Percentiles rank a stretch among this genome's conserved stretches.
These are phyloP conservation scores for Microctenopoma lineatum DNA, from an alignment of 2,797 vertebrate genomes.

Conservation along the genomic window DNA sequence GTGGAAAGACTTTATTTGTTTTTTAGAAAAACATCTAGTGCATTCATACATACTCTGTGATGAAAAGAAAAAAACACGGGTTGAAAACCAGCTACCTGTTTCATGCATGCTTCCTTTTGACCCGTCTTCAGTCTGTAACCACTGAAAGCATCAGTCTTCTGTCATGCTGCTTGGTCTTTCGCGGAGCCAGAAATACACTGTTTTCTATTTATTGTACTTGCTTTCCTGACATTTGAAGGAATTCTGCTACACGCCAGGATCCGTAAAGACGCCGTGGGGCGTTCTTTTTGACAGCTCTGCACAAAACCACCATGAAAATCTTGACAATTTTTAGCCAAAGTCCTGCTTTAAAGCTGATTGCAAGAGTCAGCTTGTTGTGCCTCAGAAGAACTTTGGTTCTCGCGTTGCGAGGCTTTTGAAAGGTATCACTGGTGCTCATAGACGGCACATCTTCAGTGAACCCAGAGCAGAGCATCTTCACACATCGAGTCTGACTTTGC, in stretches of 20 bases:
- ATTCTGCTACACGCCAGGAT: slow-evolving; percentile 33
- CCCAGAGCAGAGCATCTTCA: slow-evolving; percentile 43
- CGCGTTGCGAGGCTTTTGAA: slow-evolving; percentile 10
- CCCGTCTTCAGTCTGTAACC: not conserved
- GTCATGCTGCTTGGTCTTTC: not conserved
- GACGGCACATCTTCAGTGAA: slow-evolving; percentile 22
- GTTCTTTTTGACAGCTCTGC: slow-evolving; percentile 12
- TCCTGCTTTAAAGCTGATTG: not conserved
- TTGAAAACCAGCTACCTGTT: too few relatives aligned
- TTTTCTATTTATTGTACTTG: not conserved
- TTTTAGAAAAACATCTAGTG: not conserved
- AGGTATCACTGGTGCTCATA: slow-evolving; percentile 13
- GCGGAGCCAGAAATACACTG: not conserved
- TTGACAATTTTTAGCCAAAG: not conserved
- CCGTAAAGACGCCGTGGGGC: not conserved
- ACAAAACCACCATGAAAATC: not conserved
- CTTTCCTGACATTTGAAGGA: slow-evolving; percentile 17
- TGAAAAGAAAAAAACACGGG: not conserved
- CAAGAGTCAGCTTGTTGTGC: not conserved
- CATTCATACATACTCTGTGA: not conserved
- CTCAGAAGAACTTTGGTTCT: slow-evolving; percentile 11
- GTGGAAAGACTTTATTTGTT: not conserved
- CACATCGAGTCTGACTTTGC: slow-evolving; percentile 44
- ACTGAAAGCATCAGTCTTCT: not conserved
- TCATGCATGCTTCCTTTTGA: not conserved